A percentile compares a stretch with the other conserved stretches of the same genome.
phyloP scores from a whole-genome alignment of 2,797 vertebrate genomes.

The Distichodus sexfasciatus region DNA sequence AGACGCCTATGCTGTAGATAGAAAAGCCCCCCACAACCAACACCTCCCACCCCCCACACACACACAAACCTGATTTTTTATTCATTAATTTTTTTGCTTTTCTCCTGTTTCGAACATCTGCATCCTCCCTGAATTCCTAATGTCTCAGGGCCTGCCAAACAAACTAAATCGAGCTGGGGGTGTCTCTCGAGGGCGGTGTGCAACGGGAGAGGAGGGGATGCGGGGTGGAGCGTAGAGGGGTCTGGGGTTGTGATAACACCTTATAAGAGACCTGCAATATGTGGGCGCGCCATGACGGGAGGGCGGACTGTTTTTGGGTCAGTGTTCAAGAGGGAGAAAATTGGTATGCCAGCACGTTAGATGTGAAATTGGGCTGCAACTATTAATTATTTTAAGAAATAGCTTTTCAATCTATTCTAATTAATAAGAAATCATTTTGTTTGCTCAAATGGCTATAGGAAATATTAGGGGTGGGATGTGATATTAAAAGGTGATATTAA shows the following conservation, averaged over 20 bases:
- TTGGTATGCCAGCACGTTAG: not conserved
- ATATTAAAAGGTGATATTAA: too few species aligned
- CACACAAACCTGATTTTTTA: slow-evolving; percentile 59
- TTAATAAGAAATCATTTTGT: too few species aligned
- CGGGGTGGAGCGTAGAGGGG: not conserved
- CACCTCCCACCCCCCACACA: slow-evolving; percentile 7
- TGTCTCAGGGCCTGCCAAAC: slow-evolving; percentile 50
- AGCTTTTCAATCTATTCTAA: too few species aligned
- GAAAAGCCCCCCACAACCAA: slow-evolving; percentile 38
- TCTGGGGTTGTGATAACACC: not conserved
- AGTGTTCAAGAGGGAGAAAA: not conserved
- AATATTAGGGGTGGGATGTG: too few species aligned
- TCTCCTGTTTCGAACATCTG: slow-evolving; percentile 48
- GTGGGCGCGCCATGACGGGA: not conserved
- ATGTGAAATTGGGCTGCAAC: too few species aligned
- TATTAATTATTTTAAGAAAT: too few species aligned
- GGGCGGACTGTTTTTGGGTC: slow-evolving; percentile 1
- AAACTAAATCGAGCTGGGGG: slow-evolving; percentile 35
- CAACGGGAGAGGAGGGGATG: not conserved
- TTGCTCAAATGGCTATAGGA: too few species aligned
- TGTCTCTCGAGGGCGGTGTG: slow-evolving; percentile 31
- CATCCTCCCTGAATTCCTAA: slow-evolving; percentile 61
- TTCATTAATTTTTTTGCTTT: slow-evolving; percentile 39
- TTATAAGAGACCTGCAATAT: not conserved
- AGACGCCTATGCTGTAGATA: slow-evolving; percentile 57